phyloP scores from a whole-genome alignment of 2,113 vertebrate species.

The Melanostigma gelatinosum region DNA sequence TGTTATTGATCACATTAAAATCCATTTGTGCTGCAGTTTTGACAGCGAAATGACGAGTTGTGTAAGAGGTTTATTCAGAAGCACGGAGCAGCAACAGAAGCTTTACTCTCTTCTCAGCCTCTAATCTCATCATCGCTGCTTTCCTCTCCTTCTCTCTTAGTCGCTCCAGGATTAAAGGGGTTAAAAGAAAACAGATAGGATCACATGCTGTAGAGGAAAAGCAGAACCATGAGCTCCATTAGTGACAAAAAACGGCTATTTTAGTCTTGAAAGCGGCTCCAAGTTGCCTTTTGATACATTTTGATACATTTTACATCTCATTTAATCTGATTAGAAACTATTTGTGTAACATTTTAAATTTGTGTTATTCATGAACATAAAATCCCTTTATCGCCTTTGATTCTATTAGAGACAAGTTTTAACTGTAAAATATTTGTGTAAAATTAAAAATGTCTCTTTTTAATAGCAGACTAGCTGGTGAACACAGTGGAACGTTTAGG shows the following conservation, averaged over 20 bases:
- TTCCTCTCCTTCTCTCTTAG: constrained; percentile 7
- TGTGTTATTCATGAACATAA: too few species aligned
- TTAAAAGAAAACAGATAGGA: not conserved
- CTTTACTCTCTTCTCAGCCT: constrained; percentile 54
- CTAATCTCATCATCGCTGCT: constrained; percentile 68
- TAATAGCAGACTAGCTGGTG: not conserved
- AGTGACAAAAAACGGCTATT: too few species aligned
- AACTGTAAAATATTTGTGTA: not conserved
- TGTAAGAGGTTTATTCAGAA: constrained; percentile 2
- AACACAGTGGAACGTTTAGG: not conserved
- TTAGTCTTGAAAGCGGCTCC: too few species aligned
- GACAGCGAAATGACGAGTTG: not conserved
- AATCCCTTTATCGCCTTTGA: not conserved
- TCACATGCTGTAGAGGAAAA: not conserved
- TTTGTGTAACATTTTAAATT: too few species aligned
- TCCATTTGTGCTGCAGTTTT: too few species aligned
- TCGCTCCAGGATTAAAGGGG: constrained; percentile 6
- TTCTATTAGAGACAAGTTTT: not conserved
- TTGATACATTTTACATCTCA: too few species aligned
- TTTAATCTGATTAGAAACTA: too few species aligned
- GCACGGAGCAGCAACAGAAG: not conserved
- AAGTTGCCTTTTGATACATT: too few species aligned
- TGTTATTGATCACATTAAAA: not conserved
- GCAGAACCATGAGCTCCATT: too few species aligned
- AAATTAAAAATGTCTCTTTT: too few species aligned